phyloP scores from a whole-genome alignment of 2,888 invertebrate genomes.

The Hemithea aestivaria region DNA sequence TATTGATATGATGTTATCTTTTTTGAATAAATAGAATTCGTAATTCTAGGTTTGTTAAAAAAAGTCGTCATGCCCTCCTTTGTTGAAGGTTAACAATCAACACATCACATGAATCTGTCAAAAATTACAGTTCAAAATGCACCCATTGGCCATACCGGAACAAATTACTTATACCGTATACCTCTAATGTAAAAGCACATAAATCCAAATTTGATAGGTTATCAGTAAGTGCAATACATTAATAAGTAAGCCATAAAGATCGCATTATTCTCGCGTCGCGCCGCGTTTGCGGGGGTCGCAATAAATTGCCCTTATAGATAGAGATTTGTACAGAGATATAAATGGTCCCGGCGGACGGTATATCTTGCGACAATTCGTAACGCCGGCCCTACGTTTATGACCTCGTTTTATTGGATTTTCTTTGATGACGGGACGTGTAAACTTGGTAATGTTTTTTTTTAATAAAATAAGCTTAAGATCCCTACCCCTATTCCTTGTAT shows the following conservation, averaged over 20 bases:
- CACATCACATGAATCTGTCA: no score
- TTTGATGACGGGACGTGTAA: constrained; percentile 14
- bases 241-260: constrained; percentile 58
- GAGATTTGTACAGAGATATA: constrained; percentile 43
- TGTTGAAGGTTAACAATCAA: no score
- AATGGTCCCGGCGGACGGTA: constrained; percentile 42
- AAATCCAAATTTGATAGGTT: no score
- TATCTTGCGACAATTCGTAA: constrained; percentile 45
- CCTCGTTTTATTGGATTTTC: constrained; percentile 20
- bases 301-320: constrained; percentile 57
- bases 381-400: constrained; percentile 38
- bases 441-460: neutral
- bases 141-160: no score
- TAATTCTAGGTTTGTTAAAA: no score
- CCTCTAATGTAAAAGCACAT: no score
- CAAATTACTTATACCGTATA: no score
- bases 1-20: no score
- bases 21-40: no score
- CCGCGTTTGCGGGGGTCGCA: constrained; percentile 34
- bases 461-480: neutral
- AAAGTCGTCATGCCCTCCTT: no score
- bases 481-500: no score
- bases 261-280: constrained; percentile 49
- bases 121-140: no score
- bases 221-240: constrained; percentile 41